Base-by-base conservation (phyloP, 2,113 vertebrate genomes). In the Elephantulus edwardii region DNA sequence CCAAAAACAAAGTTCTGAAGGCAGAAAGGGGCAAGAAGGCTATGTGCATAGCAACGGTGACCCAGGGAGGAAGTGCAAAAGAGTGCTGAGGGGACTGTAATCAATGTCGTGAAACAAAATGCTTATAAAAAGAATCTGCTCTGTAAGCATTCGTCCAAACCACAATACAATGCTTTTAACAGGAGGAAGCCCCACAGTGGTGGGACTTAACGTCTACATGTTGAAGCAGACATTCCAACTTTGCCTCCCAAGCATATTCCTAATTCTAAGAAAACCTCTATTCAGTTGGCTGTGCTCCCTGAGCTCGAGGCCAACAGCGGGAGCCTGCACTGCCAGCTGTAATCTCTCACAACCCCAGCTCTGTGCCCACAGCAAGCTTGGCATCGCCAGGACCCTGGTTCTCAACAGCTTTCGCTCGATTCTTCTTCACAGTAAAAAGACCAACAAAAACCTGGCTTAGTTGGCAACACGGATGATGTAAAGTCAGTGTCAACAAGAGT, bases 381-480 rank as follows among this genome's bases (percentile, higher is more conserved):
- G 82, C 54, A 88, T 79, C 60, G 91, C 78, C 91, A 52, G 89
- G 89, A 86, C 81, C 95, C 48, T 95, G 93, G 96, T 87, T 92
- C 91, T 20, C 26, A 79, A 19, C 35, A 60, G 35, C 74, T 89
- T 76, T 72, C 91, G 91, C 87, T 74, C 93, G 88, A 94, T 88
- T 96, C 92, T 76, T 95, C 91, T 92, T 93, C 86, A 95, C 91
- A 95, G 88, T 92, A 88, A 94, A 87, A 89, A 76, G 76, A 88
- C 90, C 74, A 87, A 86, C 52, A 92, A 93, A 40, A 91, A 38
- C 93, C 52, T 83, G 79, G 84, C 75, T 94, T 87, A 58, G 38
- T 42, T 62, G 81, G 75, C 78, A 87, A 91, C 6, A 60, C 82
- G 83, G 48, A 88, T 80, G 70, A 76, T 26, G 75, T 17, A 50